Evolutionary conservation across 2,113 vertebrate species (phyloP).

Genomic region (Charina bottae): DNA sequence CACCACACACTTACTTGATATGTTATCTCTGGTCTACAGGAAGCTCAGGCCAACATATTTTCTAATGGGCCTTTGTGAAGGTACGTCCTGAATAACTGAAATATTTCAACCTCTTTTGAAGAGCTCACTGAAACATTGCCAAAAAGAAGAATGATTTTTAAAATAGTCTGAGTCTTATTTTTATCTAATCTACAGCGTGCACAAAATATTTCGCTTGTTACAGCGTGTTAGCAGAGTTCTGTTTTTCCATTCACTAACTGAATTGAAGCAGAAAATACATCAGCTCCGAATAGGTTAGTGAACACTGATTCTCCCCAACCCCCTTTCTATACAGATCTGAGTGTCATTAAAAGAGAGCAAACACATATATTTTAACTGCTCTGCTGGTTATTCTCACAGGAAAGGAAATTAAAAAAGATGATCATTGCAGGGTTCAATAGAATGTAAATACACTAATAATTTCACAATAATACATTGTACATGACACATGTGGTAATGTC

Average conservation of each 20-base stretch:
- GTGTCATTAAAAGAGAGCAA: constrained; percentile 27
- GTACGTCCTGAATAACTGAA: not conserved
- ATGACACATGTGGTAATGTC: constrained; percentile 54
- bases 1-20: not conserved
- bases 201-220: not conserved
- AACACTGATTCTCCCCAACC: constrained; percentile 1
- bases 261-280: constrained; percentile 41
- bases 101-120: not conserved
- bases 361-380: constrained; percentile 38
- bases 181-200: not conserved
- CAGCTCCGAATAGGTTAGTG: not conserved
- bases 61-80: not conserved
- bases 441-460: constrained; percentile 55
- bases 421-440: constrained; percentile 48
- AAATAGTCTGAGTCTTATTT: not conserved
- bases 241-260: constrained; percentile 32
- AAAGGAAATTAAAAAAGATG: constrained; percentile 49
- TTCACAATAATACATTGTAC: constrained; percentile 48
- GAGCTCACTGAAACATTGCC: not conserved
- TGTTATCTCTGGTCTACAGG: constrained; percentile 1
- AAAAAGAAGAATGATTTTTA: not conserved
- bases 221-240: not conserved
- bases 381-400: constrained; percentile 47
- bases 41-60: not conserved
- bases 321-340: constrained; percentile 16